phyloP scores from a whole-genome alignment of 2,888 invertebrate species.

The Apodemia hepburni region DNA sequence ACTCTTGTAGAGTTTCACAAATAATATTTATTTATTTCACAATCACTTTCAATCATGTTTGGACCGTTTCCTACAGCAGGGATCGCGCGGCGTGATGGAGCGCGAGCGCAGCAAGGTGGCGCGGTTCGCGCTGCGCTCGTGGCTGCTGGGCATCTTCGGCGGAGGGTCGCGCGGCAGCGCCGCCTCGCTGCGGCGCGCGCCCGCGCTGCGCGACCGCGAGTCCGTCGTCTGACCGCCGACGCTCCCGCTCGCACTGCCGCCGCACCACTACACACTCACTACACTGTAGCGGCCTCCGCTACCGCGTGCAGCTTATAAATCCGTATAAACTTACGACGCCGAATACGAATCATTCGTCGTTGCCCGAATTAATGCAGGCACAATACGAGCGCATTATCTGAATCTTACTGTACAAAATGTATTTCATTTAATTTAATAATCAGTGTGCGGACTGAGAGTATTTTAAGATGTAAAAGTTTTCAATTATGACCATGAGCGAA shows the following conservation, averaged over 20 bases:
- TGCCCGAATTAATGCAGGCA: no score
- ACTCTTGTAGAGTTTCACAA: no score
- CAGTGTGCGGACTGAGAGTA: no score
- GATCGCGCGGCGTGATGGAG: background rate
- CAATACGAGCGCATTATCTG: no score
- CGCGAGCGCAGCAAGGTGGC: conserved; percentile 77
- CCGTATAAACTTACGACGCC: no score
- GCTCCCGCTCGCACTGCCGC: background rate
- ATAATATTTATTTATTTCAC: no score
- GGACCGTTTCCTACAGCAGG: background rate
- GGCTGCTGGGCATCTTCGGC: conserved; percentile 88
- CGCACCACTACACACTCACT: background rate
- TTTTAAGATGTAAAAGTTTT: no score
- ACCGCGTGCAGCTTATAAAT: conserved; percentile 17
- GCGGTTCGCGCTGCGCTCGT: conserved; percentile 84
- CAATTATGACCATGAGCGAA: no score
- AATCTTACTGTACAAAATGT: no score
- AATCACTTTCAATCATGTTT: background rate
- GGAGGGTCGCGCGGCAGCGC: conserved; percentile 85
- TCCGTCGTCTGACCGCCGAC: conserved; percentile 59
- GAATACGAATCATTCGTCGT: no score
- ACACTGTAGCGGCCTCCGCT: conserved; percentile 21
- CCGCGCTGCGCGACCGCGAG: conserved; percentile 70
- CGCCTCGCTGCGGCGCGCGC: conserved; percentile 61
- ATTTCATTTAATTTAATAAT: no score